Conservation (phyloP, 2,888 invertebrate genomes). For the Oscheius sp. region DNA sequence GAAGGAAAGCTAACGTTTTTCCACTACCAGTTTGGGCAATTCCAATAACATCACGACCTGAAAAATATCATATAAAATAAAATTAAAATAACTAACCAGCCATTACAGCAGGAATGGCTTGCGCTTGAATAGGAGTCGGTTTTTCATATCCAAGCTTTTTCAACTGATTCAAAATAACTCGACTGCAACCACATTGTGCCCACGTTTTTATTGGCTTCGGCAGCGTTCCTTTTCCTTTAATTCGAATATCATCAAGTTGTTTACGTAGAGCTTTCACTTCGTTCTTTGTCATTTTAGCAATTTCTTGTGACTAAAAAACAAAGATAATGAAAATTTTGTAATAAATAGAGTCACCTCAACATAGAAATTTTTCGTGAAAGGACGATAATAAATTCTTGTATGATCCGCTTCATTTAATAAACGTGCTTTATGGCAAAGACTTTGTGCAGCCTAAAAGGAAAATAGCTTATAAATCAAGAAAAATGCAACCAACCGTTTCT, state of each 20-base stretch:
- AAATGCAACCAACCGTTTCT: slow-evolving; percentile 79
- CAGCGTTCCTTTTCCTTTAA: slow-evolving; percentile 83
- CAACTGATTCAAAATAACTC: slow-evolving; percentile 90
- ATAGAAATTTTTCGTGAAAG: slow-evolving; percentile 94
- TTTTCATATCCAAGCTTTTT: slow-evolving; percentile 89
- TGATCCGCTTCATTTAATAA: slow-evolving; percentile 86
- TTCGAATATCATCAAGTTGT: slow-evolving; percentile 93
- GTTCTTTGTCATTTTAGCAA: slow-evolving; percentile 88
- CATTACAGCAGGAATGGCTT: slow-evolving; percentile 90
- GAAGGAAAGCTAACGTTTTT: slow-evolving; percentile 94
- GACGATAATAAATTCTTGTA: slow-evolving; percentile 86
- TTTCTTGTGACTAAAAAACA: slow-evolving; percentile 82
- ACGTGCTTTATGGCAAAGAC: slow-evolving; percentile 72
- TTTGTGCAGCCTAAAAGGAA: slow-evolving; percentile 47
- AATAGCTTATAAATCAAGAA: background rate
- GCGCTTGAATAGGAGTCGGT: slow-evolving; percentile 97
- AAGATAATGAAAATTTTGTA: too few relatives aligned
- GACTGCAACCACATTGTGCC: slow-evolving; percentile 98
- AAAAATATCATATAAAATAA: slow-evolving; percentile 75
- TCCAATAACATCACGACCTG: slow-evolving; percentile 61
- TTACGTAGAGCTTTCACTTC: slow-evolving; percentile 76
- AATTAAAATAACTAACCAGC: slow-evolving; percentile 82
- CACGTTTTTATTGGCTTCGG: slow-evolving; percentile 93
- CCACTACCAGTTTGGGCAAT: slow-evolving; percentile 99
- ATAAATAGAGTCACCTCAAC: slow-evolving; percentile 80